phyloP scores from a whole-genome alignment of 2,888 invertebrate genomes.

The Drosophila peninsularis region DNA sequence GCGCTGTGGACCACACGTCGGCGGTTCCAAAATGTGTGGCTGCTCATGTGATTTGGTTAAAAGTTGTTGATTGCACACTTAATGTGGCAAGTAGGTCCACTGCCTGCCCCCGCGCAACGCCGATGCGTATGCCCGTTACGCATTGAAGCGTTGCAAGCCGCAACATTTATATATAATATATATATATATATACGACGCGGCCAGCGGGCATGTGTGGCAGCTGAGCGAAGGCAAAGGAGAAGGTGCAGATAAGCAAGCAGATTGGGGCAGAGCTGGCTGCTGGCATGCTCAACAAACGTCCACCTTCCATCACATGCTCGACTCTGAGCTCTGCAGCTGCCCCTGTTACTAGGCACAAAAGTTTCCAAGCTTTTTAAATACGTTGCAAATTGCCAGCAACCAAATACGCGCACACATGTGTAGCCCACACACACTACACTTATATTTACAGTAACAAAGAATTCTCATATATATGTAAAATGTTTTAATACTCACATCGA shows the following conservation, averaged over 20 bases:
- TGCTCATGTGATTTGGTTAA: conserved; percentile 53
- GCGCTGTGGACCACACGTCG: conserved; percentile 11
- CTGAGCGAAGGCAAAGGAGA: no score
- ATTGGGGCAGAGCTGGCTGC: background rate
- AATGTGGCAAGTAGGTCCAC: conserved; percentile 45
- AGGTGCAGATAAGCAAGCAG: conserved; percentile 1
- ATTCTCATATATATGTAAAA: conserved; percentile 1
- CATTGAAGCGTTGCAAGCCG: conserved; percentile 62
- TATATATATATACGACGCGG: background rate
- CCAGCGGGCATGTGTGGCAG: conserved; percentile 23
- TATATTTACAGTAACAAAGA: conserved; percentile 14
- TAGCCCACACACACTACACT: background rate
- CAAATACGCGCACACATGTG: background rate
- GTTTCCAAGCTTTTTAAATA: conserved; percentile 19
- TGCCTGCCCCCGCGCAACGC: background rate
- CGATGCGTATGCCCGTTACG: conserved; percentile 43
- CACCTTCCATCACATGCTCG: background rate
- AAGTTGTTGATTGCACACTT: conserved; percentile 72
- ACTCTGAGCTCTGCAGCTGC: background rate
- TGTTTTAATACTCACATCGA: conserved; percentile 89
- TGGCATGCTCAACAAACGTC: conserved; percentile 2
- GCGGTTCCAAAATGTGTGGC: conserved; percentile 21
- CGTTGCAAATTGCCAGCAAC: conserved; percentile 19
- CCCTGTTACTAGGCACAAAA: conserved; percentile 26
- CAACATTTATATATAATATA: conserved; percentile 23